Conservation (phyloP, 2,797 vertebrate species). For the Hydrophis major region DNA sequence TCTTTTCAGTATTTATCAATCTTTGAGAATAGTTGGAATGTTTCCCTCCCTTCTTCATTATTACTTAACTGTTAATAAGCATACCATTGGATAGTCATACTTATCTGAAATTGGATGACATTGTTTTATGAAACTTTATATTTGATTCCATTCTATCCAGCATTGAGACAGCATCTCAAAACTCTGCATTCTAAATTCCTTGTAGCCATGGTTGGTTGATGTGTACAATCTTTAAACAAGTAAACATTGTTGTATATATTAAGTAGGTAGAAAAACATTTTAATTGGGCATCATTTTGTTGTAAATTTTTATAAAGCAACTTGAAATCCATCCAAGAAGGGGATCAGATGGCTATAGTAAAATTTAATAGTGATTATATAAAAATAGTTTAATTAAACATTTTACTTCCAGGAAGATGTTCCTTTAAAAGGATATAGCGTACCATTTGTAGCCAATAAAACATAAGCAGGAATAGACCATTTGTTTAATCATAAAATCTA, state of each 20-base stretch:
- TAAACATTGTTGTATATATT: slow-evolving; percentile 28
- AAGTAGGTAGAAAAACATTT: slow-evolving; percentile 21
- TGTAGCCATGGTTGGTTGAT: accelerated
- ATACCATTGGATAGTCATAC: too few relatives aligned
- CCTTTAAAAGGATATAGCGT: slow-evolving; percentile 62
- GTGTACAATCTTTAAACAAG: slow-evolving; percentile 31
- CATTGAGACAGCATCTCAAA: not conserved
- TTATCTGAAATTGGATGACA: not conserved
- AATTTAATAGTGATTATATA: slow-evolving; percentile 60
- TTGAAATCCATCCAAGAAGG: slow-evolving; percentile 37
- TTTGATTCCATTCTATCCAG: not conserved
- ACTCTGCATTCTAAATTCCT: not conserved
- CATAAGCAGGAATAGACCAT: slow-evolving; percentile 42
- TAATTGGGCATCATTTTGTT: slow-evolving; percentile 48
- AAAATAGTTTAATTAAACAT: slow-evolving; percentile 60
- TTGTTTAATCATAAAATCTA: slow-evolving; percentile 62
- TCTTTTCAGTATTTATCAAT: too few relatives aligned
- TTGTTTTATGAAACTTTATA: not conserved
- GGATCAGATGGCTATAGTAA: slow-evolving; percentile 49
- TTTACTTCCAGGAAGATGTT: slow-evolving; percentile 54
- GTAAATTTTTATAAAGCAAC: slow-evolving; percentile 52
- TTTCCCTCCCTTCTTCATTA: too few relatives aligned
- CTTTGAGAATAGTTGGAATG: too few relatives aligned
- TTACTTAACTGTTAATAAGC: too few relatives aligned
- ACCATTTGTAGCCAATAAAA: slow-evolving; percentile 65